These are phyloP conservation scores for Polia nebulosa DNA, from an alignment of 2,888 invertebrate species.

Conservation along the genomic window DNA sequence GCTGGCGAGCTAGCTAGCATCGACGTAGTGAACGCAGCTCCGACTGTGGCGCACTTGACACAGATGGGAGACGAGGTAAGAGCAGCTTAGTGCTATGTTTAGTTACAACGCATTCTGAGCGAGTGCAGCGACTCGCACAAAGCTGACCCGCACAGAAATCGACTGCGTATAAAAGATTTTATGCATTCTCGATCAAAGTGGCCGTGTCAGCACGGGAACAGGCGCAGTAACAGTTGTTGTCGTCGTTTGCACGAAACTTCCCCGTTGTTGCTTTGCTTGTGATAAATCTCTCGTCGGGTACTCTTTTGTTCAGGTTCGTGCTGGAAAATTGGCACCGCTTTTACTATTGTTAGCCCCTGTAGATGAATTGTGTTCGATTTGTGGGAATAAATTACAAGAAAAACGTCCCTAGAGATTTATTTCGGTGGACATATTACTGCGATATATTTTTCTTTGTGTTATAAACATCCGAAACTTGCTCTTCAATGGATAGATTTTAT, in stretches of 20 bases:
- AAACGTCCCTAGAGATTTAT: conserved; percentile 55
- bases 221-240: conserved; percentile 65
- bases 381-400: conserved; percentile 61
- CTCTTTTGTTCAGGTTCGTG: conserved; percentile 72
- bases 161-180: conserved; percentile 52
- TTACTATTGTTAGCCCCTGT: conserved; percentile 70
- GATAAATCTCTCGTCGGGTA: conserved; percentile 73
- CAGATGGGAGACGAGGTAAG: conserved; percentile 66
- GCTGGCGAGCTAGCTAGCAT: conserved; percentile 31
- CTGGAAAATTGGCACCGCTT: conserved; percentile 72
- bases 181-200: conserved; percentile 60
- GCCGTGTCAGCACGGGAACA: conserved; percentile 53
- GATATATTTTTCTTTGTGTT: conserved; percentile 55
- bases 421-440: conserved; percentile 44
- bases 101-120: conserved; percentile 70
- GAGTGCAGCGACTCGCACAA: conserved; percentile 44
- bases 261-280: conserved; percentile 70
- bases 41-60: conserved; percentile 66
- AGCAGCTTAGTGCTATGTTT: conserved; percentile 63
- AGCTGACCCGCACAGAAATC: conserved; percentile 60
- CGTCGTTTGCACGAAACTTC: conserved; percentile 70
- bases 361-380: conserved; percentile 69
- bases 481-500: conserved; percentile 12
- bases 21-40: conserved; percentile 57
- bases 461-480: conserved; percentile 24